Evolutionary conservation across 2,888 invertebrate genomes (phyloP), one percentile per base, ranked within the genome.

Genomic region (Synergus itoensis): DNA sequence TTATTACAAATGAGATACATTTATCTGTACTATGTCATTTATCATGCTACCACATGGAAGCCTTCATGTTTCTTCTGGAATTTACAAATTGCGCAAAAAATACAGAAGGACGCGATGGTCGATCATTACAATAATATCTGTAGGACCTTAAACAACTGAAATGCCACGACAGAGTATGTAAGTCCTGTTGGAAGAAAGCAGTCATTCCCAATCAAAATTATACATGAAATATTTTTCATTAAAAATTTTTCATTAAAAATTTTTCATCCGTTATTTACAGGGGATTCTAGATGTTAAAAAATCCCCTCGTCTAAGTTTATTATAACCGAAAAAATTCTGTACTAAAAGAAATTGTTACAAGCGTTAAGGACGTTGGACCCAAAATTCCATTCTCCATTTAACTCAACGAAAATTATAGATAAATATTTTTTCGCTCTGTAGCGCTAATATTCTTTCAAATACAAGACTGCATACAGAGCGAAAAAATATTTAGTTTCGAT

Each of bases 1-100:
- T 69, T 69, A 69, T 69, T 69, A 69, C 45, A 69, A 69, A 69
- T 69, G 69, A 69, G 69, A 69, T 69, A 69, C 69, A 69, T 69
- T 69, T 69, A 69, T 69, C 18, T 69, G 18, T 48, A 45, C 69
- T 69, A 69, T 16, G 45, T 69, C 45, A 69, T 45, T 69, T 69
- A 69, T 69, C 43, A 69, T 43, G 45, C 67, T 69, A 48, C 21
- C 67, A 69, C 67, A 69, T 48, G 67, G 67, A 69, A 45, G n/a
- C n/a, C n/a, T 53, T 69, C 67, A 64, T 64, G 64, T 45, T 69
- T 69, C 18, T 45, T 69, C 48, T 28, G 16, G 21, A 45, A 43
- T 21, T 69, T 69, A 18, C 41, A 45, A 18, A 69, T 45, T 21
- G 45, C 67, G 28, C 64, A 69, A 69, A 45, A 45, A 67, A 21